Percentiles rank a stretch among this genome's conserved stretches.
phyloP scores from a whole-genome alignment of 2,113 vertebrate species.

The Ornithorhynchus anatinus region DNA sequence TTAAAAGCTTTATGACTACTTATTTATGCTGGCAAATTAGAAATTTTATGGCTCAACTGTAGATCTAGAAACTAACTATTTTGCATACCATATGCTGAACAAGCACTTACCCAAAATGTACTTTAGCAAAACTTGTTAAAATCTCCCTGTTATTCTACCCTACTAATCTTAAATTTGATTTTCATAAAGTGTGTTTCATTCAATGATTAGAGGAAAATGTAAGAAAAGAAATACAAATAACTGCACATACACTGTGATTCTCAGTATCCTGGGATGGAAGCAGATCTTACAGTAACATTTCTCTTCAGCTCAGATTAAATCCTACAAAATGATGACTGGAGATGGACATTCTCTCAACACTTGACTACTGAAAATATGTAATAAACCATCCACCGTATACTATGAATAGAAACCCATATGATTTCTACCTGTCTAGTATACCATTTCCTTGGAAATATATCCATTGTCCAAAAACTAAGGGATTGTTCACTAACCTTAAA shows the following conservation, averaged over 20 bases:
- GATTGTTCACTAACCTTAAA: not conserved
- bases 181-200: too few relatives aligned
- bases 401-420: not conserved
- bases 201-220: too few relatives aligned
- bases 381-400: constrained; percentile 20
- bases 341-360: constrained; percentile 12
- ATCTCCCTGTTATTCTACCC: too few relatives aligned
- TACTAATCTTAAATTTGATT: too few relatives aligned
- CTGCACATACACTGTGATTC: not conserved
- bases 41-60: too few relatives aligned
- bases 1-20: too few relatives aligned
- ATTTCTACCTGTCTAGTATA: not conserved
- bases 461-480: not conserved
- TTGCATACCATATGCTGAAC: too few relatives aligned
- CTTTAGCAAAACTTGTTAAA: too few relatives aligned
- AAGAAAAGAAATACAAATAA: too few relatives aligned
- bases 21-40: too few relatives aligned
- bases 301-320: not conserved
- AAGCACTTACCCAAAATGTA: too few relatives aligned
- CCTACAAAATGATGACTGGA: constrained; percentile 23
- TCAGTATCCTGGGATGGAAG: not conserved
- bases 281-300: not conserved
- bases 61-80: too few relatives aligned
- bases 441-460: not conserved
- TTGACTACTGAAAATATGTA: constrained; percentile 12